These are phyloP conservation scores for Protonibea diacanthus DNA, from an alignment of 2,797 vertebrate species.

Conservation along the genomic window DNA sequence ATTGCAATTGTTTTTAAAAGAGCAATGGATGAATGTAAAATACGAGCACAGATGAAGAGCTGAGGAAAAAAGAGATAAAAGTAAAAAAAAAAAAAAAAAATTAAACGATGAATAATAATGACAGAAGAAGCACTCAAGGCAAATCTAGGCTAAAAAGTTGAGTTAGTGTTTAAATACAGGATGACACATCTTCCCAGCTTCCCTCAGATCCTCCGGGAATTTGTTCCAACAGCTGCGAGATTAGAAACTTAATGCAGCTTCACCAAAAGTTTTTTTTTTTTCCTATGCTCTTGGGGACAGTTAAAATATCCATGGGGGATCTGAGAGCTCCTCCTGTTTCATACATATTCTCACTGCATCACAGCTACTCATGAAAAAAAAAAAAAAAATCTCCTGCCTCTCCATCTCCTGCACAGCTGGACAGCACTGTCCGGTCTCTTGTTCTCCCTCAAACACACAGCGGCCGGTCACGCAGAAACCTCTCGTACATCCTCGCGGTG, in stretches of 20 bases:
- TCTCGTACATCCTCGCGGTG: slow-evolving; percentile 3
- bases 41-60: not conserved
- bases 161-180: not conserved
- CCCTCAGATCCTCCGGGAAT: not conserved
- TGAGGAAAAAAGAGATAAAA: not conserved
- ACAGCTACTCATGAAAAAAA: not conserved
- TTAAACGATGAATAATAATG: not conserved
- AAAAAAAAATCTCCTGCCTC: not conserved
- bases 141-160: not conserved
- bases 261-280: not conserved
- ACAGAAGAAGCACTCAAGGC: not conserved
- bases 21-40: not conserved
- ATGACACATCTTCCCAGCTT: not conserved
- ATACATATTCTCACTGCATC: slow-evolving; percentile 5
- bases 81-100: too few relatives aligned
- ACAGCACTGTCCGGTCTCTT: not conserved
- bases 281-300: not conserved
- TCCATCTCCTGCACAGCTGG: not conserved
- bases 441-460: slow-evolving; percentile 8
- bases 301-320: not conserved
- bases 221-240: not conserved
- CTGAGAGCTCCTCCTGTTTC: slow-evolving; percentile 2
- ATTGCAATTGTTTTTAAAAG: not conserved
- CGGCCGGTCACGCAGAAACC: not conserved
- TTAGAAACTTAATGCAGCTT: slow-evolving; percentile 1